Conservation (phyloP, 1,140 invertebrate genomes). For the Riptortus pedestris region DNA sequence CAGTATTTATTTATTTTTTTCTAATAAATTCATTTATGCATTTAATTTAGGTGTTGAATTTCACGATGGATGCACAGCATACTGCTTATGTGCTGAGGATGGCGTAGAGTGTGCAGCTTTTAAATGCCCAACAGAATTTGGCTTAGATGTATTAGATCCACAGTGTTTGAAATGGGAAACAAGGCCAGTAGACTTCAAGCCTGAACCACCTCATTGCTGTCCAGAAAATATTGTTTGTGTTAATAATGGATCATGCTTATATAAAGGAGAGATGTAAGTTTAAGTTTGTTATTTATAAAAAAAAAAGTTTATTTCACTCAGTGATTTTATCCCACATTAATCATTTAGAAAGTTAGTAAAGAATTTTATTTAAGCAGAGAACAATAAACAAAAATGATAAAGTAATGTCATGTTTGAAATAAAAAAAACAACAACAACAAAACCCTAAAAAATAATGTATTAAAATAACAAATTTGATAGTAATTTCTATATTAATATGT, state of each 20-base stretch:
- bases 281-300: neutral
- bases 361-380: no score
- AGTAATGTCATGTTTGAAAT: no score
- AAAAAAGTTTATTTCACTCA: neutral
- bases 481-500: no score
- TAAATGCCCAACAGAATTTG: constrained; percentile 70
- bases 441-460: no score
- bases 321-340: neutral
- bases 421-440: no score
- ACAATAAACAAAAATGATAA: no score
- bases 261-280: constrained; percentile 49
- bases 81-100: constrained; percentile 56
- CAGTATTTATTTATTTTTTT: no score
- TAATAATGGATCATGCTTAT: constrained; percentile 65
- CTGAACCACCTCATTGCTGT: constrained; percentile 69
- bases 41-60: constrained; percentile 32
- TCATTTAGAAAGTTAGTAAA: no score
- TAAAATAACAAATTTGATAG: no score
- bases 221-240: constrained; percentile 62
- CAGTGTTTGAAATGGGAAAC: constrained; percentile 76
- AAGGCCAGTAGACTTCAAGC: constrained; percentile 55
- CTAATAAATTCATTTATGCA: no score
- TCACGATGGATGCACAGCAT: constrained; percentile 48
- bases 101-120: constrained; percentile 63
- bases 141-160: constrained; percentile 67